Evolutionary conservation across 1,140 invertebrate species (phyloP), one percentile per base, ranked within the genome.

Genomic region (Archivesica marissinica): DNA sequence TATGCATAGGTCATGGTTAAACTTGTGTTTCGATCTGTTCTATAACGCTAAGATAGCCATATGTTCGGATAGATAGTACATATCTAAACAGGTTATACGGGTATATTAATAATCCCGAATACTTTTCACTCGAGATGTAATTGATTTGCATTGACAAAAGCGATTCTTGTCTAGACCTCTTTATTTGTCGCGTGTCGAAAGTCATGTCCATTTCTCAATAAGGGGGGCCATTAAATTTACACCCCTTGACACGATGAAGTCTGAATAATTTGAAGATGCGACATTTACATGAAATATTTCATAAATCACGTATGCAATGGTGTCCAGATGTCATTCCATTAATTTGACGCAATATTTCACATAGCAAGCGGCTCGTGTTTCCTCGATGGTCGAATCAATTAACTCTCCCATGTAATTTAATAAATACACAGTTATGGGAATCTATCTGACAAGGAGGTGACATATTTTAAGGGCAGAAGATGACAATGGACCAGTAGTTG

Each of bases 291-390:
- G 74, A 76, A 76, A 35, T 41, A 13, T 39, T 76, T 59, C 28
- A 76, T 76, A 76, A 76, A 76, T 76, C 74, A 76, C 25, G 35
- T 20, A 28, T 56, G 52, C 25, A 56, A 56, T 59, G 50, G 50
- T 56, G 74, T 56, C 74, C 74, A 56, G 30, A 56, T 76, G 74
- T 76, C 74, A 76, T 11, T 39, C 38, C 39, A 28, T 76, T 76
- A 38, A 76, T 76, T 76, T 76, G 74, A 76, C 74, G 74, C 52
- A 76, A 76, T 76, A 56, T 76, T 56, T 76, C 74, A 76, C 74
- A 56, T 39, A 52, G 38, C 25, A 23, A n/a, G 20, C 13, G 1
- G 33, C 50, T 59, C 50, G 13, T 1, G 33, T 39, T 59, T 76
- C 50, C 4, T 15, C 54, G 7, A 33, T 47, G 52, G 28, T n/a